Percentiles rank a stretch among this genome's conserved stretches.
Conservation (phyloP, 2,113 vertebrate genomes). For the Sander lucioperca region DNA sequence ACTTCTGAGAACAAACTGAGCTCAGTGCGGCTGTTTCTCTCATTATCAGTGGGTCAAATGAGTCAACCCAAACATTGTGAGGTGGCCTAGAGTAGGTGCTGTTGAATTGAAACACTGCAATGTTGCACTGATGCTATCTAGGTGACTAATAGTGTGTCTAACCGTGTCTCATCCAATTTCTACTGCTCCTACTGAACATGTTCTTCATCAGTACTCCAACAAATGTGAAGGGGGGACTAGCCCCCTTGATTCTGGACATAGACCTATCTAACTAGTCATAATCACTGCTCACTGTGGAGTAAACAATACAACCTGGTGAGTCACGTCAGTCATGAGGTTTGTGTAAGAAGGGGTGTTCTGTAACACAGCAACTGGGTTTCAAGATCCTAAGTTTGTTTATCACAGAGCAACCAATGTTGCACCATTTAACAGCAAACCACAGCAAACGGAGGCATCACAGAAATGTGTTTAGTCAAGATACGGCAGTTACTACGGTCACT, state of each 20-base stretch:
- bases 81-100: neutral
- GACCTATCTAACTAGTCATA: neutral
- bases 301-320: slow-evolving; percentile 30
- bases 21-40: slow-evolving; percentile 1
- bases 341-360: slow-evolving; percentile 2
- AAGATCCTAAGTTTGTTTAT: slow-evolving; percentile 15
- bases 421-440: slow-evolving; percentile 31
- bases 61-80: slow-evolving; percentile 9
- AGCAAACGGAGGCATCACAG: neutral
- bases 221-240: neutral
- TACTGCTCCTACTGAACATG: neutral
- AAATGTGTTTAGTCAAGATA: slow-evolving; percentile 9
- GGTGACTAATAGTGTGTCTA: neutral
- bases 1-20: slow-evolving; percentile 30
- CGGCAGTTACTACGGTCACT: neutral
- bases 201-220: neutral
- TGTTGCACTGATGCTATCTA: neutral
- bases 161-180: neutral
- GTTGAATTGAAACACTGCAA: neutral
- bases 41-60: slow-evolving; percentile 7
- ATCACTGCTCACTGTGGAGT: neutral
- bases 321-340: slow-evolving; percentile 10
- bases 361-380: neutral
- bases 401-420: slow-evolving; percentile 15
- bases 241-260: neutral